Conservation (phyloP, 2,113 vertebrate genomes). For the Desmodus rotundus region DNA sequence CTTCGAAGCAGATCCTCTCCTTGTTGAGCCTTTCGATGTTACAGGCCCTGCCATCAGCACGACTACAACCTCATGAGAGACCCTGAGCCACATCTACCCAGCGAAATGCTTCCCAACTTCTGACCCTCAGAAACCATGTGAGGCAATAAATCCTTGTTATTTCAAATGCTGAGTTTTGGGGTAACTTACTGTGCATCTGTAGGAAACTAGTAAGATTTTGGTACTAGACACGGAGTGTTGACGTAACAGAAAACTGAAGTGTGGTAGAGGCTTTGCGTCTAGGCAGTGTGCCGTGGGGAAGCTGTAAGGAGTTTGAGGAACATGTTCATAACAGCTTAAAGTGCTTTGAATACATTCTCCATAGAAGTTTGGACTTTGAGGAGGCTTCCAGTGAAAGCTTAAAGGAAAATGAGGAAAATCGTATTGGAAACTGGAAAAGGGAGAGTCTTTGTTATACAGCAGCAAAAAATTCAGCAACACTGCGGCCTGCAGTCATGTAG, state of each 20-base stretch:
- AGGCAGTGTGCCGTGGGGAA: neutral
- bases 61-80: neutral
- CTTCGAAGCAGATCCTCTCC: neutral
- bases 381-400: neutral
- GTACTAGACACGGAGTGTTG: neutral
- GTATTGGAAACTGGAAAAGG: neutral
- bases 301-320: neutral
- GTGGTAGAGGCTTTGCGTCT: neutral
- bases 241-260: neutral
- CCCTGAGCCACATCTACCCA: neutral
- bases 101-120: neutral
- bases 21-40: neutral
- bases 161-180: neutral
- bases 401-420: neutral
- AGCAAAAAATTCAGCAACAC: neutral
- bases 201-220: neutral
- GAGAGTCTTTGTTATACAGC: neutral
- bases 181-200: neutral
- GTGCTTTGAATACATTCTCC: neutral
- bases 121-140: neutral
- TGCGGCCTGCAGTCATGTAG: neutral
- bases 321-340: neutral
- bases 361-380: neutral
- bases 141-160: neutral
- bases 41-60: neutral